Percentiles rank a stretch among this genome's conserved stretches.
Evolutionary conservation across 2,797 vertebrate species (phyloP).

Genomic region (Carduelis carduelis): DNA sequence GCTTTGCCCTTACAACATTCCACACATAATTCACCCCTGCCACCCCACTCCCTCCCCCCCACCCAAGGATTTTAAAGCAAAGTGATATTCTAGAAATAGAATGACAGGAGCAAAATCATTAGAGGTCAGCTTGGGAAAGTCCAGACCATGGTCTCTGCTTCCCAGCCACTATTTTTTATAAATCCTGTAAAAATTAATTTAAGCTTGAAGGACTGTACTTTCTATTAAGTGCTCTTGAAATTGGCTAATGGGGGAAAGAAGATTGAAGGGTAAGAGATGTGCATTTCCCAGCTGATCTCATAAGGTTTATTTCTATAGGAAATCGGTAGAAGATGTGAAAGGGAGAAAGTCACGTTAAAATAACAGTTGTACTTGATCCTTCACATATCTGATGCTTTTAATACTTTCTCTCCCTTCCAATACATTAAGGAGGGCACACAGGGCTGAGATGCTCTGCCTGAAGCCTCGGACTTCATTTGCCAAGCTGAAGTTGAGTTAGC

Average conservation of each 20-base stretch:
- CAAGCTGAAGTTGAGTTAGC: conserved; percentile 23
- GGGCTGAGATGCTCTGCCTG: not conserved
- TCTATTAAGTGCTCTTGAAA: not conserved
- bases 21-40: not conserved
- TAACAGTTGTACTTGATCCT: not conserved
- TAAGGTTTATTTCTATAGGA: conserved; percentile 16
- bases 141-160: not conserved
- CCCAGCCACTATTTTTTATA: not conserved
- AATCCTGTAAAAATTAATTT: not conserved
- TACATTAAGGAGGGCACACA: not conserved
- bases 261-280: not conserved
- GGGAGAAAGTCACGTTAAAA: not conserved
- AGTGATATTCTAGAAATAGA: not conserved
- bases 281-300: not conserved
- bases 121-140: not conserved
- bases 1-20: not conserved
- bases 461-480: conserved; percentile 16
- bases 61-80: not conserved
- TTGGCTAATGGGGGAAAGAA: not conserved
- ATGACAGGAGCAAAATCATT: not conserved
- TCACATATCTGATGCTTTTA: not conserved
- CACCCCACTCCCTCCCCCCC: not conserved
- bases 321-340: not conserved
- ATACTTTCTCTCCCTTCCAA: not conserved
- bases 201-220: not conserved